These are phyloP conservation scores for Anoplopoma fimbria DNA, from an alignment of 2,113 vertebrate species.

Conservation along the genomic window DNA sequence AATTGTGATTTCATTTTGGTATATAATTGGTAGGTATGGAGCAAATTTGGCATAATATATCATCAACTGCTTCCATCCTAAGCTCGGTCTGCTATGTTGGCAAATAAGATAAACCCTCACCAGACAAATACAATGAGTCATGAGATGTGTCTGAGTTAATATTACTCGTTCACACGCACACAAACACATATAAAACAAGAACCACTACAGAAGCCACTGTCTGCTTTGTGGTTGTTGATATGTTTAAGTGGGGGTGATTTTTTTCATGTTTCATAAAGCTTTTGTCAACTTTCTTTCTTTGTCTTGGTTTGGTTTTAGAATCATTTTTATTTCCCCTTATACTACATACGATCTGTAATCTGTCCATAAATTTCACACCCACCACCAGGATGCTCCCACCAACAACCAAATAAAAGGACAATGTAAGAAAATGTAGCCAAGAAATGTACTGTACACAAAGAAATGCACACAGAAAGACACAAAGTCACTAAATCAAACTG, in stretches of 20 bases:
- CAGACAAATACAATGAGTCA: conserved; percentile 65
- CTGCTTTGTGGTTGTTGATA: conserved; percentile 32
- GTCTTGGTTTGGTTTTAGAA: conserved; percentile 30
- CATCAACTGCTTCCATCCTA: conserved; percentile 8
- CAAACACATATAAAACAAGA: conserved; percentile 29
- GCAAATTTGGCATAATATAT: neutral
- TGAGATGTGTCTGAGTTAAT: conserved; percentile 52
- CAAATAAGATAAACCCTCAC: conserved; percentile 37
- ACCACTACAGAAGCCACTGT: conserved; percentile 14
- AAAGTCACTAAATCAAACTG: conserved; percentile 15
- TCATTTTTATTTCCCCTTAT: neutral
- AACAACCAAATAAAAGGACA: neutral
- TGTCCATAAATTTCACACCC: neutral
- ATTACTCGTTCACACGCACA: conserved; percentile 38
- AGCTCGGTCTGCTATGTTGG: neutral
- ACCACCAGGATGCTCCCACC: neutral
- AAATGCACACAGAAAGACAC: conserved; percentile 13
- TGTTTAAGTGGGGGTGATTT: neutral
- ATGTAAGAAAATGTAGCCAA: neutral
- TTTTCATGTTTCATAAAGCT: conserved; percentile 34
- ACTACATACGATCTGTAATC: too few species aligned
- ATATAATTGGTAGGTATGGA: neutral
- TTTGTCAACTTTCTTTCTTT: conserved; percentile 34
- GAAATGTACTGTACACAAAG: neutral
- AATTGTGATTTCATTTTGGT: neutral